Evolutionary conservation across 2,113 vertebrate genomes (phyloP).

Genomic region (Clarias batrachus): DNA sequence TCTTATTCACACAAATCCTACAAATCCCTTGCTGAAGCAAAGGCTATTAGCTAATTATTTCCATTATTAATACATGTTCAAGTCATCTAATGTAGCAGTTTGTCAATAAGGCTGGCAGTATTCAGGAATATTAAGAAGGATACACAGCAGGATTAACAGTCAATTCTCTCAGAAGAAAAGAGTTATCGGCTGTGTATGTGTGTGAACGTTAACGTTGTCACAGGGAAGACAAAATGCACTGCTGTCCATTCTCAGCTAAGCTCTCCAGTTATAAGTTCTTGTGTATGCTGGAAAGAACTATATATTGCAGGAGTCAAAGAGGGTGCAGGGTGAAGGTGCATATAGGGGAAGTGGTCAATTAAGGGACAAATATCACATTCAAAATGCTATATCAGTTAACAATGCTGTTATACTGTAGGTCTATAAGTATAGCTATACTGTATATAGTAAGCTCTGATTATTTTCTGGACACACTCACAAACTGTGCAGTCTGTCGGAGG

Average conservation of each 20-base stretch:
- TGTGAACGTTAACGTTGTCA: conserved; percentile 68
- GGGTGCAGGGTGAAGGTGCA: neutral
- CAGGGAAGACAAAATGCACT: conserved; percentile 16
- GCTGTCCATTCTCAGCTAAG: conserved; percentile 50
- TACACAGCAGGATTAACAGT: conserved; percentile 63
- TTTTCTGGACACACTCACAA: neutral
- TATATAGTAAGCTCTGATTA: neutral
- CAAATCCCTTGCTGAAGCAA: conserved; percentile 34
- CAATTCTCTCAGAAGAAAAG: conserved; percentile 58
- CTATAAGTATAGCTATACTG: neutral
- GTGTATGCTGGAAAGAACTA: neutral
- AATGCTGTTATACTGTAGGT: neutral
- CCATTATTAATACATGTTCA: conserved; percentile 58
- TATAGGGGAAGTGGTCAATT: neutral
- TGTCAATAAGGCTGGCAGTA: conserved; percentile 63
- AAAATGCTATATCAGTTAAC: neutral
- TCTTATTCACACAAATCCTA: conserved; percentile 34
- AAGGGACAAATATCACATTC: neutral
- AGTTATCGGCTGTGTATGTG: conserved; percentile 58
- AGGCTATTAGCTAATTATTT: conserved; percentile 49
- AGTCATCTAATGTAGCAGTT: conserved; percentile 54
- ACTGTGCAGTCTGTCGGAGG: neutral
- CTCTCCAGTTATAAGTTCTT: conserved; percentile 22
- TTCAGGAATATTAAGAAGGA: conserved; percentile 63
- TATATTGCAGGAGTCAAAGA: neutral